Evolutionary conservation across 2,797 vertebrate species (phyloP).

Genomic region (Halcyon chelicuti): DNA sequence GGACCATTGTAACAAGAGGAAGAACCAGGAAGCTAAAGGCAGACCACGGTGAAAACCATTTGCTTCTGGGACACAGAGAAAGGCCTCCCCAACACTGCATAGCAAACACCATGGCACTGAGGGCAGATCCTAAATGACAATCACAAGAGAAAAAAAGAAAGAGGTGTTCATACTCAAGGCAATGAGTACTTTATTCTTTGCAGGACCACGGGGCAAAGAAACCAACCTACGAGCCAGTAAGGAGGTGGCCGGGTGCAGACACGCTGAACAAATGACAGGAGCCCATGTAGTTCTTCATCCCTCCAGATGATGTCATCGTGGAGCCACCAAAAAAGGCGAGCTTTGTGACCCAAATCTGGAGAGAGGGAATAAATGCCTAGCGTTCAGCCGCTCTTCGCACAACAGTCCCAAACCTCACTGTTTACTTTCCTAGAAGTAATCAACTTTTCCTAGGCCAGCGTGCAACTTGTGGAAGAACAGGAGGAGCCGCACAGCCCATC

Average conservation of each 20-base stretch:
- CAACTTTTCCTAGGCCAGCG: not conserved
- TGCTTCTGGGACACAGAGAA: not conserved
- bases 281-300: conserved; percentile 11
- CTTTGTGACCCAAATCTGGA: not conserved
- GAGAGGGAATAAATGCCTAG: not conserved
- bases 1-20: not conserved
- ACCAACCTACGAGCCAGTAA: not conserved
- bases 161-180: not conserved
- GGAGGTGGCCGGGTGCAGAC: not conserved
- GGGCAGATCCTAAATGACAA: not conserved
- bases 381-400: not conserved
- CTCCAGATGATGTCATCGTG: conserved; percentile 70
- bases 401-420: not conserved
- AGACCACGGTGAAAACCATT: not conserved
- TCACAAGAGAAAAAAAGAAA: rapidly evolving
- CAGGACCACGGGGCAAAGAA: not conserved
- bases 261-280: not conserved
- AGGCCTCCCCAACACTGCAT: not conserved
- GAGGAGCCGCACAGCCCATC: not conserved
- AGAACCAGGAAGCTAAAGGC: not conserved
- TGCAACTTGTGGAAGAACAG: not conserved
- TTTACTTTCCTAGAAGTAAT: not conserved
- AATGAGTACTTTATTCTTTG: not conserved
- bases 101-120: not conserved
- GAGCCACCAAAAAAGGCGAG: conserved; percentile 25